Evolutionary conservation across 2,888 invertebrate genomes (phyloP).

Genomic region (Didymodactylos carnosus): DNA sequence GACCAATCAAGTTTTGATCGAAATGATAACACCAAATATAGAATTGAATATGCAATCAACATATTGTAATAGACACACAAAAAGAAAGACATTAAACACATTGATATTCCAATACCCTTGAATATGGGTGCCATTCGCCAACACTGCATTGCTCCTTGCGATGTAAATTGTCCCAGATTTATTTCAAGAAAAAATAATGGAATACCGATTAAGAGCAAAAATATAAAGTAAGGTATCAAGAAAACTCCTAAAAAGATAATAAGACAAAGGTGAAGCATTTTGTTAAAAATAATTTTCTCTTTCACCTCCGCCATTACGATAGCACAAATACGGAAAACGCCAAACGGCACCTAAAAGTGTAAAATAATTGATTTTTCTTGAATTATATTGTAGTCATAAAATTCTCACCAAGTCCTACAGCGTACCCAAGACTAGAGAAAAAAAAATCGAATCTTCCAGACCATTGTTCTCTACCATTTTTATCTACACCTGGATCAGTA

Average conservation of each 20-base stretch:
- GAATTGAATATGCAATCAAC: constrained; percentile 35
- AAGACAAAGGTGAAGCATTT: too few species aligned
- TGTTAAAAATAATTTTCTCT: neutral
- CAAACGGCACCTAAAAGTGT: constrained; percentile 38
- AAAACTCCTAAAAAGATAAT: constrained; percentile 15
- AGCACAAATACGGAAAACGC: constrained; percentile 43
- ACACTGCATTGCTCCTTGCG: constrained; percentile 17
- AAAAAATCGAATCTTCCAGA: constrained; percentile 13
- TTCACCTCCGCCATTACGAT: constrained; percentile 33
- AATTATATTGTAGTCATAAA: too few species aligned
- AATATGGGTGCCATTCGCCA: constrained; percentile 19
- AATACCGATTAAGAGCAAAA: constrained; percentile 18
- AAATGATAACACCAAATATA: constrained; percentile 33
- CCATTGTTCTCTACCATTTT: constrained; percentile 1
- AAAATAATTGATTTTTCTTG: too few species aligned
- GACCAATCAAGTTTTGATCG: constrained; percentile 31
- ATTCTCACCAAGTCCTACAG: constrained; percentile 13
- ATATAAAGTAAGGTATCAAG: constrained; percentile 18
- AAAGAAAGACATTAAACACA: constrained; percentile 32
- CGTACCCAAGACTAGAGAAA: constrained; percentile 13
- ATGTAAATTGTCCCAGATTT: constrained; percentile 18
- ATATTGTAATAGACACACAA: constrained; percentile 36
- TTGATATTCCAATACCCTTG: constrained; percentile 28
- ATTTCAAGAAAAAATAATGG: constrained; percentile 18
- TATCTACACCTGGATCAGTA: too few species aligned